Percentiles rank a stretch among this genome's conserved stretches.
Evolutionary conservation across 1,140 invertebrate genomes (phyloP).

Genomic region (Stegodyphus mimosarum): DNA sequence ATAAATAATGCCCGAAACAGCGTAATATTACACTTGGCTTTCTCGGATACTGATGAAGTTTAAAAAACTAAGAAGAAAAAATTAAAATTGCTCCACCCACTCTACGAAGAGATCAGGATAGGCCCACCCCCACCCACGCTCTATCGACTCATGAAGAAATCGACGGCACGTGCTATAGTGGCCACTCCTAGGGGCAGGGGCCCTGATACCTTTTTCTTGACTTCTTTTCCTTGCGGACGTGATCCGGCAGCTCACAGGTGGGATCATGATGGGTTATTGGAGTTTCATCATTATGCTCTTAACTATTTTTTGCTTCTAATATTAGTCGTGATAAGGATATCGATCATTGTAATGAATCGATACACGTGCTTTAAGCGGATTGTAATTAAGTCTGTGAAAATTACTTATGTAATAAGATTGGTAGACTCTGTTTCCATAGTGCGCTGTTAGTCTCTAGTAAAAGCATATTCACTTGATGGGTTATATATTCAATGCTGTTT

Average conservation of each 20-base stretch:
- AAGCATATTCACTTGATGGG: no score
- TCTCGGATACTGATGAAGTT: slow-evolving; percentile 20
- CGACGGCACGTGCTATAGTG: slow-evolving; percentile 36
- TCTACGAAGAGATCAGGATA: slow-evolving; percentile 11
- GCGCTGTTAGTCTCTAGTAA: no score
- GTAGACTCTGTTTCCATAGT: no score
- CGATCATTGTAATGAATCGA: no score
- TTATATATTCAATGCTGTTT: no score
- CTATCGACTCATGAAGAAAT: neutral
- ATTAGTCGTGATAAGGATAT: no score
- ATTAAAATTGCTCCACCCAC: slow-evolving; percentile 46
- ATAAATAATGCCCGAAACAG: slow-evolving; percentile 34
- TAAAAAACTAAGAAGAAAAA: slow-evolving; percentile 1
- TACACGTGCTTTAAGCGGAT: no score
- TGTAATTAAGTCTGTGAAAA: no score
- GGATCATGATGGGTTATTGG: neutral
- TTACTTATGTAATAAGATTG: no score
- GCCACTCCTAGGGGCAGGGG: slow-evolving; percentile 19
- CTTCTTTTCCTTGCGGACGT: neutral
- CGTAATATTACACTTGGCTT: slow-evolving; percentile 24
- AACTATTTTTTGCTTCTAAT: no score
- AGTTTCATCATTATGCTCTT: neutral
- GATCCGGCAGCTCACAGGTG: neutral
- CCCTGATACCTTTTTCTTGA: neutral
- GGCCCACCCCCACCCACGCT: slow-evolving; percentile 38